Evolutionary conservation across 2,888 invertebrate genomes (phyloP), one percentile per base, ranked within the genome.

Genomic region (Mesoligia furuncula): DNA sequence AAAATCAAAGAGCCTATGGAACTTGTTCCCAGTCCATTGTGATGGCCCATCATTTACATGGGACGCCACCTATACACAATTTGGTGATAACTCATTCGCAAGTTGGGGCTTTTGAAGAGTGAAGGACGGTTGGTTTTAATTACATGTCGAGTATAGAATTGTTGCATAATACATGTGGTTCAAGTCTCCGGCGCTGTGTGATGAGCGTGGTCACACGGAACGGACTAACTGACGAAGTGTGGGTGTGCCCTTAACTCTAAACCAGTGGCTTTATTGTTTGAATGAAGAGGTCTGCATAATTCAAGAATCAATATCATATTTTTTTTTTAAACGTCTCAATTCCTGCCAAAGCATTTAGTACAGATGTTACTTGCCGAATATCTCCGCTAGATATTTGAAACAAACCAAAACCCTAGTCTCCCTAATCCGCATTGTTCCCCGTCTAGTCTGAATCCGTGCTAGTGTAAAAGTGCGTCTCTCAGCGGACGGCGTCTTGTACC

Each of bases 1-100:
- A 93, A 93, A 96, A 96, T 95, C 96, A 96, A 96, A 96, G 96
- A 95, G 95, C 92, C 91, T 91, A 90, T 90, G 90, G 92, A 93
- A 95, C 93, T 95, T 94, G 93, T 94, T 93, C 92, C 85, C 89
- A 91, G 93, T 92, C 93, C 90, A 96, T 95, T 96, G 96, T 96
- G 93, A 92, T 89, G 91, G 91, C 89, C 94, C 94, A 93, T 94
- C 94, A 95, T 95, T 95, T 95, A 95, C 95, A 95, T 95, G 95
- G 94, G 94, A 95, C 92, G 89, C 91, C 92, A 94, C 94, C 93
- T 95, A 93, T 93, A 91, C 91, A 93, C 92, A 94, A 93, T 94
- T 92, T 90, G 89, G 90, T 91, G 90, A 88, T 90, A 91, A 91
- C 91, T 92, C 90, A 89, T 90, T 90, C 90, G 91, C 89, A 90